Evolutionary conservation across 2,113 vertebrate genomes (phyloP), one percentile per base, ranked within the genome.

Genomic region (Astatoreochromis straeleni): DNA sequence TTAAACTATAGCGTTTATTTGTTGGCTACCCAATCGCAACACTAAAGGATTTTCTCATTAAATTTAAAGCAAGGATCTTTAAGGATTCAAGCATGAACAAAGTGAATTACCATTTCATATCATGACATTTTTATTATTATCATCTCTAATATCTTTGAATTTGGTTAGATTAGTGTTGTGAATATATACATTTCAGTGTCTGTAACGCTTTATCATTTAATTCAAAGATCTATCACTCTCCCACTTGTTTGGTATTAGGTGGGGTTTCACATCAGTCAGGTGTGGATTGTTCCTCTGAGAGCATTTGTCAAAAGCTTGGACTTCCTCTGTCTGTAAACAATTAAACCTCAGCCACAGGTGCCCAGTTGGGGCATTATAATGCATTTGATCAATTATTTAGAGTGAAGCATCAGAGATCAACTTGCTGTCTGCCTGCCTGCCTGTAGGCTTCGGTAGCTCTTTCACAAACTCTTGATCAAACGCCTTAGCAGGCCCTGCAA

Each of bases 301-400:
- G 54, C 3, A 5, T 47, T 82, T 88, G 78, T 81, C 73, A 17
- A 35, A 82, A 19, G 26, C 14, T 51, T 9, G 17, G 6, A 21
- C 63, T 2, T 51, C 33, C 26, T 3, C 38, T 0, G 3, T 47
- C 26, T 31, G 9, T 31, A 65, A 82, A 57, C 49, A 5, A 6
- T 38, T 54, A n/a, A 54, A 54, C 11, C 24, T 87, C 79, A 45
- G 63, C 82, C 90, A 53, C 87, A 83, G 57, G 83, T 82, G 85
- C 21, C 16, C 42, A 9, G 3, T 91, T 78, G 45, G 81, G 68
- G 58, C 63, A 16, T 57, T 81, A 45, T 54, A 84, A 35, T 49
- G 35, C n/a, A 2, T 82, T 29, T 65, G 49, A 88, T 93, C 19
- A 90, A 91, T 94, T 85, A 94, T 94, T 93, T 51, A 92, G 31